Conservation (phyloP, 2,888 invertebrate species). For the Limnephilus marmoratus region DNA sequence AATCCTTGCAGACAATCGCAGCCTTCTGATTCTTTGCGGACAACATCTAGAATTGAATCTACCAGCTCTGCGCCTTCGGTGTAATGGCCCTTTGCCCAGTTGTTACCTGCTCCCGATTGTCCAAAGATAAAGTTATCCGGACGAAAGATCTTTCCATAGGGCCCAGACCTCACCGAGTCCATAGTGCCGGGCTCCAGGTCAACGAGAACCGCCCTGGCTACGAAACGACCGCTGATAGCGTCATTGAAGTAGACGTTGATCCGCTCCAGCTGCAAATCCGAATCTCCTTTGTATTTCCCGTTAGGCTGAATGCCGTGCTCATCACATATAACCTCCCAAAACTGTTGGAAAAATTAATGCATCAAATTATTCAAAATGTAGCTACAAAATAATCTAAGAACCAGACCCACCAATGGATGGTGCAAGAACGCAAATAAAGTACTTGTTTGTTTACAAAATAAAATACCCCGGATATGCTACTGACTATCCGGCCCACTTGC, state of each 20-base stretch:
- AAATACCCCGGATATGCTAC: neutral
- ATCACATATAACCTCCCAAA: slow-evolving; percentile 49
- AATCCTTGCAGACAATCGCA: slow-evolving; percentile 19
- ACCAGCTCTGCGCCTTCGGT: slow-evolving; percentile 18
- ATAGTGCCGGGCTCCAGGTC: slow-evolving; percentile 14
- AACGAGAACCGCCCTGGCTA: neutral
- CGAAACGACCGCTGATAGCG: neutral
- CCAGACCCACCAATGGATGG: neutral
- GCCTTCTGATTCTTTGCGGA: slow-evolving; percentile 40
- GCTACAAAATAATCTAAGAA: neutral
- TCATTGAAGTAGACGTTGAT: slow-evolving; percentile 34
- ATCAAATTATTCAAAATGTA: neutral
- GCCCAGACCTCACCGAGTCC: slow-evolving; percentile 35
- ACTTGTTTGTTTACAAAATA: neutral
- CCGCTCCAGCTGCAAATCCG: slow-evolving; percentile 35
- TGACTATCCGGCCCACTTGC: neutral
- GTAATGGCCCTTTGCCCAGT: slow-evolving; percentile 39
- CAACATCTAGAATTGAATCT: slow-evolving; percentile 26
- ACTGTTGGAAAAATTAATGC: slow-evolving; percentile 8
- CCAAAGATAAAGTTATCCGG: slow-evolving; percentile 44
- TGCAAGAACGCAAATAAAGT: neutral
- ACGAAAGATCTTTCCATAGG: slow-evolving; percentile 33
- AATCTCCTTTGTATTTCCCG: slow-evolving; percentile 36
- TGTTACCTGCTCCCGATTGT: slow-evolving; percentile 27
- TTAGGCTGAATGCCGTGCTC: slow-evolving; percentile 46